phyloP scores from a whole-genome alignment of 2,797 vertebrate species.

The Nasua narica region DNA sequence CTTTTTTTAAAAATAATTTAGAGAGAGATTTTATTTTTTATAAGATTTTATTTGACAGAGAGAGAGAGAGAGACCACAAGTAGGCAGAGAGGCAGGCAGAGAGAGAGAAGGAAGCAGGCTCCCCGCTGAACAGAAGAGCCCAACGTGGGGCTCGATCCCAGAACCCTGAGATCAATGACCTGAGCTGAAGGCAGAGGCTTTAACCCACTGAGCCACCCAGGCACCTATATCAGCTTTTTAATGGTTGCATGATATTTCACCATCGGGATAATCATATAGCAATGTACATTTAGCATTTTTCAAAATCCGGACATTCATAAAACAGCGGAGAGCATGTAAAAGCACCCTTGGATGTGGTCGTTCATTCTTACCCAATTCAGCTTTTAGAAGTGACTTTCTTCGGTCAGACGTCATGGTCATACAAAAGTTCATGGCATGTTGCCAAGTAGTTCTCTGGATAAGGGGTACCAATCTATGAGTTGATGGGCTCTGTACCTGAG shows the following conservation, averaged over 20 bases:
- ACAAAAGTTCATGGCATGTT: not conserved
- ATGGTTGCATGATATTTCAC: not conserved
- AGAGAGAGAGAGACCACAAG: too few species aligned
- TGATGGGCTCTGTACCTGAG: not conserved
- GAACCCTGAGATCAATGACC: too few species aligned
- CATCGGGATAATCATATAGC: not conserved
- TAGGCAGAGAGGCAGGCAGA: too few species aligned
- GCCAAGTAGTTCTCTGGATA: not conserved
- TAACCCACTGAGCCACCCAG: too few species aligned
- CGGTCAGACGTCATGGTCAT: not conserved
- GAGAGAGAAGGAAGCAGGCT: too few species aligned
- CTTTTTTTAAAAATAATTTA: not conserved
- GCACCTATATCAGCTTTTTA: not conserved
- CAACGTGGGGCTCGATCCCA: too few species aligned
- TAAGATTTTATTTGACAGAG: too few species aligned
- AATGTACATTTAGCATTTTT: not conserved
- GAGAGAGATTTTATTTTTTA: too few species aligned
- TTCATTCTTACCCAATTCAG: not conserved
- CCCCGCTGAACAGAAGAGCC: too few species aligned
- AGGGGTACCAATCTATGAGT: fast-evolving
- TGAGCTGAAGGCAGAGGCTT: too few species aligned
- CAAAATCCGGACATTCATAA: not conserved
- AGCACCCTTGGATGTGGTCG: not conserved
- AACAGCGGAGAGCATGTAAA: not conserved
- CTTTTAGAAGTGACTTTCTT: not conserved